phyloP scores from a whole-genome alignment of 2,888 invertebrate genomes.

The Agrilus biguttatus region DNA sequence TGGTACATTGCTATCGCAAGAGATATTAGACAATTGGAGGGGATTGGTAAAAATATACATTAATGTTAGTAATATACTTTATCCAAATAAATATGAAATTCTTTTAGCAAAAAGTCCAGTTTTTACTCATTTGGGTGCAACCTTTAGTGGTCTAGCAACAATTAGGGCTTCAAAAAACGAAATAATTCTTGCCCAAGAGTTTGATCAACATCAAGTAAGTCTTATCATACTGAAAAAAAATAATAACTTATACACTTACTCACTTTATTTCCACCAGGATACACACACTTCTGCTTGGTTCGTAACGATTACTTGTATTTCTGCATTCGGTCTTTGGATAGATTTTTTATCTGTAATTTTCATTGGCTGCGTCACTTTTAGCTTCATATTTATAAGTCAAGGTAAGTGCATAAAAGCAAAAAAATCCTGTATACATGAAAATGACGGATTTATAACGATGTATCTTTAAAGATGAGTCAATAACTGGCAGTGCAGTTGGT shows the following conservation, averaged over 20 bases:
- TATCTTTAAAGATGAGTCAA: slow-evolving; percentile 2
- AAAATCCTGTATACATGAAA: not conserved
- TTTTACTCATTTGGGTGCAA: slow-evolving; percentile 61
- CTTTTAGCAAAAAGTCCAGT: slow-evolving; percentile 61
- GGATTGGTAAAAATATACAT: slow-evolving; percentile 27
- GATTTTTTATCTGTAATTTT: slow-evolving; percentile 58
- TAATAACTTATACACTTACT: too few relatives aligned
- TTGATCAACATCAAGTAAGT: slow-evolving; percentile 41
- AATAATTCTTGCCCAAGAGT: slow-evolving; percentile 40
- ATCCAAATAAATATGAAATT: slow-evolving; percentile 4
- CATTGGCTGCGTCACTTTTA: slow-evolving; percentile 46
- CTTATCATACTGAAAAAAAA: too few relatives aligned
- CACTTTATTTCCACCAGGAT: too few relatives aligned
- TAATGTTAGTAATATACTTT: not conserved
- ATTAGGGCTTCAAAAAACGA: slow-evolving; percentile 58
- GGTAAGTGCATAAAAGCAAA: slow-evolving; percentile 34
- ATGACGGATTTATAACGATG: not conserved
- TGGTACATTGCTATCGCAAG: slow-evolving; percentile 56
- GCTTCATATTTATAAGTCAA: slow-evolving; percentile 43
- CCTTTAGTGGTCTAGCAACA: slow-evolving; percentile 57
- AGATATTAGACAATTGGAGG: slow-evolving; percentile 49
- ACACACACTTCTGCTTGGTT: slow-evolving; percentile 56
- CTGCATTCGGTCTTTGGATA: slow-evolving; percentile 60
- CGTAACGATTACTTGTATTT: slow-evolving; percentile 45
- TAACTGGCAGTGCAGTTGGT: slow-evolving; percentile 30